Conservation (phyloP, 35 echinoderm and acorn worm species). For the Heliocidaris erythrogramma region DNA sequence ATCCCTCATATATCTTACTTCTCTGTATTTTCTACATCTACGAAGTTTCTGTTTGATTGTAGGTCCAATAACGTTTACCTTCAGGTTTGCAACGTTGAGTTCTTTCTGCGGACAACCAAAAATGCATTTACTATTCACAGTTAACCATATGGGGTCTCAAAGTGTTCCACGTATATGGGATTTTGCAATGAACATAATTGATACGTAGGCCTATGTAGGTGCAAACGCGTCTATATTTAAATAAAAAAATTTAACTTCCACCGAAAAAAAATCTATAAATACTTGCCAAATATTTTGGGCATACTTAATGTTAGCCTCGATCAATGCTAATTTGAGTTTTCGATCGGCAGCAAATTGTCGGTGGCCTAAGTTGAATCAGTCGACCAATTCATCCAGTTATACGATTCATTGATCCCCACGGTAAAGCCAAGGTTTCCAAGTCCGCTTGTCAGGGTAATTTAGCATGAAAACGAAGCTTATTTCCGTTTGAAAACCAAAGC, state of each 20-base stretch:
- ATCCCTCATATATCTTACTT: too few relatives aligned
- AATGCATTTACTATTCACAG: too few relatives aligned
- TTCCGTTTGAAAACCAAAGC: background rate
- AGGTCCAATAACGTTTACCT: too few relatives aligned
- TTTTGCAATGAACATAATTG: too few relatives aligned
- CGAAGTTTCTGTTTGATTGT: too few relatives aligned
- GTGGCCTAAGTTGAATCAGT: background rate
- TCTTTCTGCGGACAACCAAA: too few relatives aligned
- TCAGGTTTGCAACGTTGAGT: too few relatives aligned
- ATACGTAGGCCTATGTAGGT: too few relatives aligned
- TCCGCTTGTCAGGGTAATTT: constrained; percentile 25
- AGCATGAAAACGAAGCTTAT: constrained; percentile 15
- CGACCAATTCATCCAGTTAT: background rate
- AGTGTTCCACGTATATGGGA: too few relatives aligned
- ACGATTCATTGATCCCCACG: constrained; percentile 20
- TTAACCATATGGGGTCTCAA: too few relatives aligned
- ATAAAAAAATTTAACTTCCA: background rate
- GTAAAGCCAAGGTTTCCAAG: constrained; percentile 14
- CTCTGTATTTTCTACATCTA: too few relatives aligned
- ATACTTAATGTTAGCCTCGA: background rate
- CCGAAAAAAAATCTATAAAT: background rate
- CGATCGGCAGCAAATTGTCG: background rate
- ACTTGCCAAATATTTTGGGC: background rate
- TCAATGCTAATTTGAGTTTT: constrained; percentile 1
- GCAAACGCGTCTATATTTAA: background rate